Evolutionary conservation across 2,888 invertebrate species (phyloP), one percentile per base, ranked within the genome.

Genomic region (Torymus auratus): DNA sequence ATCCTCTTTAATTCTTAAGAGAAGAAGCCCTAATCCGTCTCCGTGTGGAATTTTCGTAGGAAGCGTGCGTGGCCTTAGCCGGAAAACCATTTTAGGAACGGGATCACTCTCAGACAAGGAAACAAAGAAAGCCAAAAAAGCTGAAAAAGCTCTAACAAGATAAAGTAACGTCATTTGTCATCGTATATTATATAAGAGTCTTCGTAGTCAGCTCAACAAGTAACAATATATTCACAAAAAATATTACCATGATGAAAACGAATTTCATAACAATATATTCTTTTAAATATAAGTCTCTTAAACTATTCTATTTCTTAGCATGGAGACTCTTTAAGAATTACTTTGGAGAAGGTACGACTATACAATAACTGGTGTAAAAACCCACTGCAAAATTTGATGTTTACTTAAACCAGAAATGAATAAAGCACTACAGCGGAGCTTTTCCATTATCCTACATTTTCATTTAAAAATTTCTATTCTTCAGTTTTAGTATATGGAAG

Each of bases 81-180:
- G 41, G 64, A 64, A 64, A 64, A n/a, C 41, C 64, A 64, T 41
- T 64, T 64, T 64, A 64, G 41, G 64, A 15, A n/a, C 10, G 15
- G 64, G 7, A 64, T 64, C 15, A 41, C 64, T 23, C 4, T 14
- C 7, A 14, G 41, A 5, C 41, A n/a, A 11, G 41, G 15, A 10
- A 64, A 28, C 7, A 15, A n/a, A n/a, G 41, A 64, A 64, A 41
- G 15, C 20, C 10, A n/a, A 64, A 64, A 64, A 15, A 41, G 10
- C n/a, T 23, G 15, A 28, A n/a, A 41, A 64, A 64, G 15, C 41
- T n/a, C n/a, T 13, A 7, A 3, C 7, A 2, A 28, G 41, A 15
- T 64, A 28, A 64, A 41, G 41, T 64, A 41, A 14, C 11, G 23
- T 10, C 41, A 64, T 64, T 64, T n/a, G 41, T 28, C n/a, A 15